Evolutionary conservation across 2,113 vertebrate genomes (phyloP).

Genomic region (Melierax canorus): DNA sequence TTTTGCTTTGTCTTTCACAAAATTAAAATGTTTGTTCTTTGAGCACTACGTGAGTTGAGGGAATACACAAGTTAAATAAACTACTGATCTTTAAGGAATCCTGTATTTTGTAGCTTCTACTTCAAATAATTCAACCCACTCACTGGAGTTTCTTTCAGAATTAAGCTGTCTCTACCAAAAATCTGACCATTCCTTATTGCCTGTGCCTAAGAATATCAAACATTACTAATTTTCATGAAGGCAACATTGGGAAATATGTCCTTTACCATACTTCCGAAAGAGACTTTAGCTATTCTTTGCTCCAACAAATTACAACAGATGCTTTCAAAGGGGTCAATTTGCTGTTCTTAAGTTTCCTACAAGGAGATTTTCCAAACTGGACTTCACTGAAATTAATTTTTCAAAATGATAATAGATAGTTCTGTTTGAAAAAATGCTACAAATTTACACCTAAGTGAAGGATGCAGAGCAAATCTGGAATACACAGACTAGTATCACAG

Average conservation of each 20-base stretch:
- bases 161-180: not conserved
- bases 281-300: not conserved
- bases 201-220: not conserved
- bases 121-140: not conserved
- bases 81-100: not conserved
- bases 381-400: not conserved
- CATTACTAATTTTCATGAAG: not conserved
- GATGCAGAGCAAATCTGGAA: not conserved
- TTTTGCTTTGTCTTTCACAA: not conserved
- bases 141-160: not conserved
- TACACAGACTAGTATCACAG: not conserved
- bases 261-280: not conserved
- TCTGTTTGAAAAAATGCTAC: not conserved
- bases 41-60: not conserved
- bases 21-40: not conserved
- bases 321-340: not conserved
- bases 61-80: not conserved
- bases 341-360: not conserved
- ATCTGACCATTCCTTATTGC: not conserved
- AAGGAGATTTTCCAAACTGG: not conserved
- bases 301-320: not conserved
- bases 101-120: not conserved
- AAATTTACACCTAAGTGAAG: not conserved
- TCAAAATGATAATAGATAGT: not conserved
- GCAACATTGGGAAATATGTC: not conserved